Conservation (phyloP, 2,113 vertebrate species). For the Paracanthobrama guichenoti region DNA sequence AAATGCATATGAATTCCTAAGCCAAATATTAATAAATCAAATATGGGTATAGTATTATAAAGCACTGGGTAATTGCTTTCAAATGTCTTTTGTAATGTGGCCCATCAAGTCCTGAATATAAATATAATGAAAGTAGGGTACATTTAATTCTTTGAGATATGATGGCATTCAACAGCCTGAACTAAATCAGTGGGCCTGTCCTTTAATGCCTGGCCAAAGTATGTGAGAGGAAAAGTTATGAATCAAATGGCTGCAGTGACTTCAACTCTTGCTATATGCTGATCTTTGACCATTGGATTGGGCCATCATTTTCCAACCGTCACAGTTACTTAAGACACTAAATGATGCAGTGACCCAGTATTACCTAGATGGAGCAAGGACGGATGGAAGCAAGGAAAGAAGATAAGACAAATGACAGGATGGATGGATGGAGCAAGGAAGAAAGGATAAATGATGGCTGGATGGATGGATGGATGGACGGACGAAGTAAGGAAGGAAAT, state of each 20-base stretch:
- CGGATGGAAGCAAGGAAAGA: neutral
- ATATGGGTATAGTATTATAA: slow-evolving; percentile 28
- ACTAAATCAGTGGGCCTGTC: slow-evolving; percentile 32
- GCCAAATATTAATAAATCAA: slow-evolving; percentile 25
- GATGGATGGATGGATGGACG: neutral
- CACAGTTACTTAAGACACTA: slow-evolving; percentile 1
- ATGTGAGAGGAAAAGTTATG: slow-evolving; percentile 21
- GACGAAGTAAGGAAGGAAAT: neutral
- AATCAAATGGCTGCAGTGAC: slow-evolving; percentile 25
- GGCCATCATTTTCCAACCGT: slow-evolving; percentile 8
- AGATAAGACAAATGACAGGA: neutral
- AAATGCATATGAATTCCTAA: slow-evolving; percentile 13
- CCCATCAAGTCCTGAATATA: slow-evolving; percentile 37
- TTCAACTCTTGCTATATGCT: neutral
- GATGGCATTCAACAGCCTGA: slow-evolving; percentile 2
- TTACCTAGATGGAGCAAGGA: neutral
- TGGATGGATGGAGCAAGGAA: neutral
- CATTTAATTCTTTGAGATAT: slow-evolving; percentile 27
- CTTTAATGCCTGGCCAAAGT: slow-evolving; percentile 28
- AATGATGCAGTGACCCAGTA: slow-evolving; percentile 1
- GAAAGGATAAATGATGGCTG: neutral
- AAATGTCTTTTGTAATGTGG: slow-evolving; percentile 40
- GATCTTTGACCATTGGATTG: neutral
- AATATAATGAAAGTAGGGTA: slow-evolving; percentile 46
- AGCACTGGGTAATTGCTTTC: slow-evolving; percentile 35